Percentiles rank a stretch among this genome's conserved stretches.
Evolutionary conservation across 2,888 invertebrate genomes (phyloP).

Genomic region (Lucinisca nassula): DNA sequence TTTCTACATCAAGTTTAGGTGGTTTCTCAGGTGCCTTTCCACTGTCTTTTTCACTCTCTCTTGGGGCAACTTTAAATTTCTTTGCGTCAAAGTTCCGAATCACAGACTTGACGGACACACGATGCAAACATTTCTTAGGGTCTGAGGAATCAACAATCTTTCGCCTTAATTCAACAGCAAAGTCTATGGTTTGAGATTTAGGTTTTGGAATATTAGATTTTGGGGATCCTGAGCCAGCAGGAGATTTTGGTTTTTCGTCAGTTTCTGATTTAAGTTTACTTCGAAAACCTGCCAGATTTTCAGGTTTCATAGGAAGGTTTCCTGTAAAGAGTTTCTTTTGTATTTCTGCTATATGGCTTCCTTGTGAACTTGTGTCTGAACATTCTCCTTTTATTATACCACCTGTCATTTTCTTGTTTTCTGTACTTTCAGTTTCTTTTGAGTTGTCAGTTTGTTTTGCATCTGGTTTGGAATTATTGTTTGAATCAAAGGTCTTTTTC

Average conservation of each 20-base stretch:
- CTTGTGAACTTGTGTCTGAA: background rate
- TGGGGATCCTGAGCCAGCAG: background rate
- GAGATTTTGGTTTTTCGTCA: background rate
- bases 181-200: background rate
- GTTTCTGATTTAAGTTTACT: background rate
- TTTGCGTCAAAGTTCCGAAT: constrained; percentile 16
- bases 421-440: background rate
- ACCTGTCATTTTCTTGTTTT: constrained; percentile 16
- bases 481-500: constrained; percentile 30
- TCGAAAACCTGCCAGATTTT: background rate
- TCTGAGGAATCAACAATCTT: background rate
- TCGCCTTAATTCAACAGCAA: constrained; percentile 7
- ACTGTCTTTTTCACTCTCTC: constrained; percentile 14
- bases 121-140: background rate
- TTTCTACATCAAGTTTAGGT: constrained; percentile 37
- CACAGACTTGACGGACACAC: constrained; percentile 19
- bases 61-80: background rate
- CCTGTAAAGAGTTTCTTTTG: background rate
- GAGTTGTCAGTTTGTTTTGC: background rate
- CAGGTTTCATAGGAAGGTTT: background rate
- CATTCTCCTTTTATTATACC: background rate
- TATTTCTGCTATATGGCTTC: constrained; percentile 3
- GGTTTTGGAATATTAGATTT: background rate
- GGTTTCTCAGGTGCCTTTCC: constrained; percentile 43
- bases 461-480: constrained; percentile 36